phyloP scores from a whole-genome alignment of 2,113 vertebrate species.

The Porphyrio hochstetteri region DNA sequence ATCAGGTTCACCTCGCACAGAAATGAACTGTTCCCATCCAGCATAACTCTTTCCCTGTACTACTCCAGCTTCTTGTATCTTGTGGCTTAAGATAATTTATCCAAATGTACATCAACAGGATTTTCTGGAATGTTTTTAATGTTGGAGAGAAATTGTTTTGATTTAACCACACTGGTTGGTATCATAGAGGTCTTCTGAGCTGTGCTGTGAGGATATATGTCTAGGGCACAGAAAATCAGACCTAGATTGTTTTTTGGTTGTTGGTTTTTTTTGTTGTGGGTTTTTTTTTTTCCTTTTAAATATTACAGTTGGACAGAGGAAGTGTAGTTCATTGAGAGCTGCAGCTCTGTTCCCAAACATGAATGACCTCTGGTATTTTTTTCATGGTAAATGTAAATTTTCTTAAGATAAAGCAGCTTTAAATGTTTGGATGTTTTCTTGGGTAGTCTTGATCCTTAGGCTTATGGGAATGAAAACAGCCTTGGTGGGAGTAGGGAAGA shows the following conservation, averaged over 20 bases:
- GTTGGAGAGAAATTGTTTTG: neutral
- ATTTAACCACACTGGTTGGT: neutral
- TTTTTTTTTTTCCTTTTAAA: too few species aligned
- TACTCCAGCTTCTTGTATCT: neutral
- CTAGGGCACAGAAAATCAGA: neutral
- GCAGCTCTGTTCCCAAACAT: neutral
- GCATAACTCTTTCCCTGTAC: neutral
- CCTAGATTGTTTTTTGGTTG: neutral
- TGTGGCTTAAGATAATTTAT: neutral
- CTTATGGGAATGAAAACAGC: neutral
- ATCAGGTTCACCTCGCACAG: neutral
- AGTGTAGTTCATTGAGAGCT: neutral
- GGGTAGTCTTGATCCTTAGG: neutral
- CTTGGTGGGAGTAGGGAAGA: neutral
- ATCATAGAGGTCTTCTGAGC: neutral
- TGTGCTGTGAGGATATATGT: neutral
- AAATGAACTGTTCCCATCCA: neutral
- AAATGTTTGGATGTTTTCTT: neutral
- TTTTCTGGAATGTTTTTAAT: neutral
- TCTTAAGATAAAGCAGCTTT: neutral
- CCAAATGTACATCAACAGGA: neutral
- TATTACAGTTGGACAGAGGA: neutral
- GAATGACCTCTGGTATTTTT: neutral
- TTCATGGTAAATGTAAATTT: neutral
- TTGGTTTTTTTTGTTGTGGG: neutral